Conservation (phyloP, 1,140 invertebrate species). For the Melitaea cinxia region DNA sequence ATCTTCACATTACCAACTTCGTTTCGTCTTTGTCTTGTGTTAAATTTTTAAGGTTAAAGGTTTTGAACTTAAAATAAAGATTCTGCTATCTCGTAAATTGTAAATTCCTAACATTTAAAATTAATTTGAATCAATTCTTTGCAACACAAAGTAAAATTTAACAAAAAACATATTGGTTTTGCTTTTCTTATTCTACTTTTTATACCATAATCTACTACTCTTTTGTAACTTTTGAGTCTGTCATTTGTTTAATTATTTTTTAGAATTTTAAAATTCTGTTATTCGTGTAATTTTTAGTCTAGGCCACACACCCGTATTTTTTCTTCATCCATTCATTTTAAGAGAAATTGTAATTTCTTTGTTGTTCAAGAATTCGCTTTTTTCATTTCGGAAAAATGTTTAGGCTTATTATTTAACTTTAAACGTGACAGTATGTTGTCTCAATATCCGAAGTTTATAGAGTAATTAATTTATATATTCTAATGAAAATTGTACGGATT, state of each 20-base stretch:
- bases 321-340: no score
- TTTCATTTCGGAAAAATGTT: no score
- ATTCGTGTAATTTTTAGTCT: no score
- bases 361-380: background rate
- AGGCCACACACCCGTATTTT: no score
- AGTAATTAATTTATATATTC: background rate
- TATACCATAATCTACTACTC: no score
- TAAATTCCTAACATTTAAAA: background rate
- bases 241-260: no score
- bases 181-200: background rate
- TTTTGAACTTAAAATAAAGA: background rate
- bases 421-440: background rate
- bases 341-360: conserved; percentile 1
- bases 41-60: background rate
- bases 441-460: background rate
- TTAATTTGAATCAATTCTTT: no score
- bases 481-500: conserved; percentile 4
- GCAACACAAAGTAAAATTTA: no score
- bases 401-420: background rate
- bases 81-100: background rate
- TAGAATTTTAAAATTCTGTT: no score
- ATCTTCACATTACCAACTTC: background rate
- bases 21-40: background rate
- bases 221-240: no score
- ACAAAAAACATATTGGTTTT: background rate